Percentiles rank a stretch among this genome's conserved stretches.
These are phyloP conservation scores for Cynopterus sphinx DNA, from an alignment of 2,797 vertebrate species.

Conservation along the genomic window DNA sequence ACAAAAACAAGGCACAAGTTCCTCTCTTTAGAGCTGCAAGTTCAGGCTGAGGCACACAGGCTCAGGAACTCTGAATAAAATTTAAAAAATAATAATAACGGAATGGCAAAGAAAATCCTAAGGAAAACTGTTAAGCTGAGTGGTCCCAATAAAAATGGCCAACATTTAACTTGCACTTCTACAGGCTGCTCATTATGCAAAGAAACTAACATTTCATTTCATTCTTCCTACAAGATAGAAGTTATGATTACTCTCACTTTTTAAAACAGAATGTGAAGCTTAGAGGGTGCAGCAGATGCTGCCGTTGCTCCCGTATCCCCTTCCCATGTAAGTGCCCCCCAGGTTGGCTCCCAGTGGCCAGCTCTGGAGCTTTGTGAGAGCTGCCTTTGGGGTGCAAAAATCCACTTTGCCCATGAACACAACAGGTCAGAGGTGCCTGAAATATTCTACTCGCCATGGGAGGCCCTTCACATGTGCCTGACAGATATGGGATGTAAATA, in stretches of 20 bases:
- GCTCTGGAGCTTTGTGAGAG: neutral
- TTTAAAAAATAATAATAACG: neutral
- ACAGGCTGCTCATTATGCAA: accelerated
- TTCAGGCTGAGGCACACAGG: neutral
- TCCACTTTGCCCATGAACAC: neutral
- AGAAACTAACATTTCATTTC: neutral
- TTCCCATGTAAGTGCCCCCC: neutral
- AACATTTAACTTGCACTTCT: too few species aligned
- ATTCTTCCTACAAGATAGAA: neutral
- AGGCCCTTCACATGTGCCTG: neutral
- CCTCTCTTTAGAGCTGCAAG: neutral
- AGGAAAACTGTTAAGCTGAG: neutral
- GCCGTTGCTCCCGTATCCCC: neutral
- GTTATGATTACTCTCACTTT: neutral
- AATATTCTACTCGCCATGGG: neutral
- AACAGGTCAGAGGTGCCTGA: neutral
- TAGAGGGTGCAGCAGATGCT: neutral
- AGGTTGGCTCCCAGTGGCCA: neutral
- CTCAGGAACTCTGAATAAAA: neutral
- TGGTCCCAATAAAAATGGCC: neutral
- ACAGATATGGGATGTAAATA: accelerated
- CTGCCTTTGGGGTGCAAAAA: neutral
- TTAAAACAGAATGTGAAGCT: neutral
- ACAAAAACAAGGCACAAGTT: neutral
- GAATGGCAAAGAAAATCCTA: neutral